Evolutionary conservation across 64 coral and sea anemone genomes (phyloP).

Genomic region (Montipora foliosa): DNA sequence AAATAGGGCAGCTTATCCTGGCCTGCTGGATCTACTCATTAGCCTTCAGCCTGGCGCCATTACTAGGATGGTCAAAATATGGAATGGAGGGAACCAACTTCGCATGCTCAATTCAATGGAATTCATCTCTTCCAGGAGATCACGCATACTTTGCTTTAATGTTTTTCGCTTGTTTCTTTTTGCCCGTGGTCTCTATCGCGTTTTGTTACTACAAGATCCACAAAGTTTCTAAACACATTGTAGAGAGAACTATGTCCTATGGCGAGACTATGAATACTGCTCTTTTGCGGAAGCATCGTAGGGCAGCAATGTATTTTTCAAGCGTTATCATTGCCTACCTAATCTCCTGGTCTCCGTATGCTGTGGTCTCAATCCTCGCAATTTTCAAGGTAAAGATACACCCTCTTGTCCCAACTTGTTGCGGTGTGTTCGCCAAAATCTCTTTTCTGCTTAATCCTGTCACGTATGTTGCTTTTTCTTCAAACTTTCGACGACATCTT

Average conservation of each 20-base stretch:
- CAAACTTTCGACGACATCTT: slow-evolving; percentile 9
- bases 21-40: slow-evolving; percentile 41
- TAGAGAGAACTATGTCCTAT: not conserved
- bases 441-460: slow-evolving; percentile 28
- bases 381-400: not conserved
- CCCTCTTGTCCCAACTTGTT: not conserved
- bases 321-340: slow-evolving; percentile 4
- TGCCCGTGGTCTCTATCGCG: slow-evolving; percentile 12
- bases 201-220: slow-evolving; percentile 58
- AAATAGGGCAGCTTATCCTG: not conserved
- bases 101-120: slow-evolving; percentile 34
- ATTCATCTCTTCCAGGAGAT: not conserved
- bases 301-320: slow-evolving; percentile 17
- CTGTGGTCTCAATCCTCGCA: slow-evolving; percentile 2
- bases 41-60: slow-evolving; percentile 8
- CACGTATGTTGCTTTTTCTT: not conserved
- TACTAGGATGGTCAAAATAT: slow-evolving; percentile 46
- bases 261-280: not conserved
- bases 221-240: slow-evolving; percentile 21
- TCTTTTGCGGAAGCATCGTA: not conserved
- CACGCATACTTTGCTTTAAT: slow-evolving; percentile 37
- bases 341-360: slow-evolving; percentile 25
- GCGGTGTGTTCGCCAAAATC: slow-evolving; percentile 6
- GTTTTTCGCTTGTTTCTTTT: slow-evolving; percentile 40
- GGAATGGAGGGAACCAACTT: slow-evolving; percentile 15